Evolutionary conservation across 2,888 invertebrate species (phyloP), one percentile per base, ranked within the genome.

Genomic region (Agelastica alni): DNA sequence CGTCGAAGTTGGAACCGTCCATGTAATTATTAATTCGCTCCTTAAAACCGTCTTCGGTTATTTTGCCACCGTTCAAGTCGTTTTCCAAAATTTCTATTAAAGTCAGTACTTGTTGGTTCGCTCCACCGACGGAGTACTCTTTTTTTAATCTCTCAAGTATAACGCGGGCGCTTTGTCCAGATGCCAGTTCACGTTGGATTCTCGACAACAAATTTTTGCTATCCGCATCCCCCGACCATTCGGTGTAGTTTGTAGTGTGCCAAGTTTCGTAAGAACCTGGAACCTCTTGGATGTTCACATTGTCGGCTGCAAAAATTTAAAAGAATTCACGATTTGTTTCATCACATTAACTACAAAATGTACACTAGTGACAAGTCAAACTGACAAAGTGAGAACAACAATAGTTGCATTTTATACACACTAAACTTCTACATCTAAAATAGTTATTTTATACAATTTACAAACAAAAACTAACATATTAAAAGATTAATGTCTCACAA

Each of bases 241-340:
- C 34, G 14, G 12, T 32, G 12, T 14, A 36, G 17, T 36, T 36
- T 10, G 14, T 13, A n/a, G 14, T 34, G 14, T n/a, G 9, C 1
- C 14, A n/a, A n/a, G 26, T 30, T 28, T 43, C 43, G 10, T 59
- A 59, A 16, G 53, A 53, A 37, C 60, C 62, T 18, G 62, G 63
- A 18, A 61, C 43, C 26, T 63, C 65, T 43, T 71, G 59, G 10
- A 70, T 56, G 53, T 67, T 60, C 48, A 65, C 58, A 37, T 63
- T 60, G 18, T 64, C 57, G 41, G 64, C 72, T 73, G 30, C 30
- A 66, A 61, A n/a, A n/a, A 37, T 12, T 44, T 18, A 9, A 7
- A 4, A 16, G 13, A 26, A 13, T n/a, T 3, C 4, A n/a, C n/a
- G n/a, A n/a, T n/a, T n/a, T n/a, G n/a, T n/a, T n/a, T n/a, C n/a